phyloP scores from a whole-genome alignment of 2,888 invertebrate genomes.

The Hirtodrosophila trivittata region DNA sequence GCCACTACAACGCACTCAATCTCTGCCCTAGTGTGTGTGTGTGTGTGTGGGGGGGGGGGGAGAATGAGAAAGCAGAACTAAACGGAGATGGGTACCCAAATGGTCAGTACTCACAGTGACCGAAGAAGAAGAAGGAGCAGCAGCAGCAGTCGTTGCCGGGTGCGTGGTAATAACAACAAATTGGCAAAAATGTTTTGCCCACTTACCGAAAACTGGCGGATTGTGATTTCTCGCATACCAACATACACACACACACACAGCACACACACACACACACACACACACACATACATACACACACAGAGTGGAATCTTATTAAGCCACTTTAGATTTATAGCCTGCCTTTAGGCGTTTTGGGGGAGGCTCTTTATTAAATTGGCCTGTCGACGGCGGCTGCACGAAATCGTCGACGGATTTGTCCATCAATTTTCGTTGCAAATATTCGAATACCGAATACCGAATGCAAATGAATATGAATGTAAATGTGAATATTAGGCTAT shows the following conservation, averaged over 20 bases:
- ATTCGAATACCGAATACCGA: slow-evolving; percentile 23
- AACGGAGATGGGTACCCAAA: neutral
- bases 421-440: slow-evolving; percentile 44
- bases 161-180: slow-evolving; percentile 64
- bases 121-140: neutral
- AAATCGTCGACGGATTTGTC: slow-evolving; percentile 44
- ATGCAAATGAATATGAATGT: slow-evolving; percentile 26
- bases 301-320: slow-evolving; percentile 66
- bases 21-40: neutral
- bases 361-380: slow-evolving; percentile 31
- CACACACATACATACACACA: neutral
- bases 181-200: slow-evolving; percentile 62
- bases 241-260: slow-evolving; percentile 7
- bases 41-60: neutral
- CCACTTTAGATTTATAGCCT: slow-evolving; percentile 63
- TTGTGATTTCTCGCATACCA: slow-evolving; percentile 50
- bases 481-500: slow-evolving; percentile 16
- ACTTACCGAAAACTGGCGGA: slow-evolving; percentile 24
- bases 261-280: slow-evolving; percentile 6
- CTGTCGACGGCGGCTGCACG: slow-evolving; percentile 39
- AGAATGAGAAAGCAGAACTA: neutral
- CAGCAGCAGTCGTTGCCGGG: slow-evolving; percentile 40
- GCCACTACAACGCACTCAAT: slow-evolving; percentile 38
- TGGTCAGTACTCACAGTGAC: slow-evolving; percentile 10
- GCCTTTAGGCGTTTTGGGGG: slow-evolving; percentile 14